Conservation (phyloP, 2,797 vertebrate species). For the Loris lydekkerianus region DNA sequence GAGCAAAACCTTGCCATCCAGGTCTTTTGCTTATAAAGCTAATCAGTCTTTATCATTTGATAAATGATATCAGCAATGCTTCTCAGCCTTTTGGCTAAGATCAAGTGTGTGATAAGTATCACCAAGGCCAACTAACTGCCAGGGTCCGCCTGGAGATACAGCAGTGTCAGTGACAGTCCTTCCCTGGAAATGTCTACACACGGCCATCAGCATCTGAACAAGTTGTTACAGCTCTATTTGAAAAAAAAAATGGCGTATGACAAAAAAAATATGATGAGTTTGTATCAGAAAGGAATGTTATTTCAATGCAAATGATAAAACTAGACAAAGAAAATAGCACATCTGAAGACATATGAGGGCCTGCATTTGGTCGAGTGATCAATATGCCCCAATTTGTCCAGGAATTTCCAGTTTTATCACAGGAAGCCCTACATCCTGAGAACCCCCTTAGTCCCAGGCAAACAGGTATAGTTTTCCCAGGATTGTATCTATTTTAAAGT, state of each 20-base stretch:
- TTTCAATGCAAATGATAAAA: background rate
- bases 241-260: background rate
- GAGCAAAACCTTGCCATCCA: background rate
- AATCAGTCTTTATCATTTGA: conserved; percentile 22
- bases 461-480: background rate
- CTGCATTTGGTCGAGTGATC: background rate
- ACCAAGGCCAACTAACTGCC: background rate
- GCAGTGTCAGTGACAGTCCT: background rate
- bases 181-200: background rate
- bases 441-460: background rate
- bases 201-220: background rate
- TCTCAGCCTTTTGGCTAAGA: too few species aligned
- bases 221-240: background rate
- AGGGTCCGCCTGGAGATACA: background rate
- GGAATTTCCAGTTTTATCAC: background rate
- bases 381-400: background rate
- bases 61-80: background rate
- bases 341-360: background rate
- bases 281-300: background rate
- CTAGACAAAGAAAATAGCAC: background rate
- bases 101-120: background rate
- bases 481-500: background rate
- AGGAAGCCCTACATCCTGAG: background rate
- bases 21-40: background rate
- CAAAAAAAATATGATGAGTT: background rate